These are phyloP conservation scores for Ficedula albicollis DNA, from an alignment of 2,797 vertebrate species.

Conservation along the genomic window DNA sequence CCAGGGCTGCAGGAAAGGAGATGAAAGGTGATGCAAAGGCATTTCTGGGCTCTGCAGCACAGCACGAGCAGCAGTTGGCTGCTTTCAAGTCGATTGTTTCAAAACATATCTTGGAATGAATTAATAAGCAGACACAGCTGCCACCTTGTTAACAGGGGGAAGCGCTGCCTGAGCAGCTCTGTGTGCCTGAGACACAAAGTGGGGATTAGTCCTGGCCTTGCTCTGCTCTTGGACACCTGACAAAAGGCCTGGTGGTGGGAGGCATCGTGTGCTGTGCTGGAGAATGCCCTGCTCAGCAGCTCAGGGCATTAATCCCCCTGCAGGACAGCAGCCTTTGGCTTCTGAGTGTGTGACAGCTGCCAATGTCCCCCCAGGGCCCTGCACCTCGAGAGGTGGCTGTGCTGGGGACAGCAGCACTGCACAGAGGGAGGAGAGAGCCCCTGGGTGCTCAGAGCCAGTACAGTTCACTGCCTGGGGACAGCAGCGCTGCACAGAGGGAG, in stretches of 20 bases:
- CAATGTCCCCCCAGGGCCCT: accelerated
- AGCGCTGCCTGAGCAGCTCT: background rate
- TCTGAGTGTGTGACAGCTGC: background rate
- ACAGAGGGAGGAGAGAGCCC: background rate
- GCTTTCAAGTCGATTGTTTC: background rate
- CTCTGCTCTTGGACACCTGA: background rate
- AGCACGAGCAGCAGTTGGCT: background rate
- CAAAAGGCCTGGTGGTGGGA: background rate
- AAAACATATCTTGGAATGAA: background rate
- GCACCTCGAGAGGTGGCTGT: accelerated
- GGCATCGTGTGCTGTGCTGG: background rate
- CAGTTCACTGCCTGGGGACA: too few relatives aligned
- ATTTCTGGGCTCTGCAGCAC: background rate
- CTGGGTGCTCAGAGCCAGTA: background rate
- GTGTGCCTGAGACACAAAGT: background rate
- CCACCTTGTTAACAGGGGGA: background rate
- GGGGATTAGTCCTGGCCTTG: background rate
- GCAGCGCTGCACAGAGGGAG: accelerated
- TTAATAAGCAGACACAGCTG: background rate
- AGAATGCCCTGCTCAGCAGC: accelerated
- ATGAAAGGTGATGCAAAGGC: background rate
- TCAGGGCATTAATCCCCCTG: background rate
- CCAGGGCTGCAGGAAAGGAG: background rate
- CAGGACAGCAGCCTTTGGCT: background rate
- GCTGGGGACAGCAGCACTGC: background rate